A percentile compares a stretch with the other conserved stretches of the same genome.
These are phyloP conservation scores for Tribolium freemani DNA, from an alignment of 2,888 invertebrate genomes.

Conservation along the genomic window DNA sequence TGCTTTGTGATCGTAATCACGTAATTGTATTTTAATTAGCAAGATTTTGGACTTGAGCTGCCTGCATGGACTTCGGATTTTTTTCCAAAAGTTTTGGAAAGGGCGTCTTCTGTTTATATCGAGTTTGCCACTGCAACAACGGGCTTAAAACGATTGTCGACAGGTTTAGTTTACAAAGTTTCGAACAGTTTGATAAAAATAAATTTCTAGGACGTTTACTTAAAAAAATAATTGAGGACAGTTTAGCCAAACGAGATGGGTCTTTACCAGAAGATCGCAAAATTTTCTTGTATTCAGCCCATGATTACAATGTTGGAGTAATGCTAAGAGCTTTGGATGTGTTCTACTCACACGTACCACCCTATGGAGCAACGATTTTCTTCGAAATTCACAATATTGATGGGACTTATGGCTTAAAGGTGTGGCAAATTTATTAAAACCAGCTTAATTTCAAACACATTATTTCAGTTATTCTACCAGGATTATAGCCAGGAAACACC, in stretches of 20 bases:
- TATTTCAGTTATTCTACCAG: slow-evolving; percentile 22
- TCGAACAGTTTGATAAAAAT: background rate
- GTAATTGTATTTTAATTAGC: slow-evolving; percentile 1
- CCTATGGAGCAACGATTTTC: slow-evolving; percentile 58
- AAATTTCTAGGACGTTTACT: slow-evolving; percentile 45
- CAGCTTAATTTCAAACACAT: background rate
- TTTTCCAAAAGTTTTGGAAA: slow-evolving; percentile 62
- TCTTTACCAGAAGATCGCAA: slow-evolving; percentile 52
- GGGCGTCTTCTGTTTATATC: slow-evolving; percentile 61
- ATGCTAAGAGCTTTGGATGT: slow-evolving; percentile 55
- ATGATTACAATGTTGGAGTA: slow-evolving; percentile 61
- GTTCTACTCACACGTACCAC: slow-evolving; percentile 56
- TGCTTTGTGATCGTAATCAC: background rate
- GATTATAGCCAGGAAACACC: slow-evolving; percentile 1
- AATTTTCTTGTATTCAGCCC: slow-evolving; percentile 62
- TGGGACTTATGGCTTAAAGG: slow-evolving; percentile 49
- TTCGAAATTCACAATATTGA: slow-evolving; percentile 57
- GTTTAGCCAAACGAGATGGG: slow-evolving; percentile 51
- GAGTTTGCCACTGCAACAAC: slow-evolving; percentile 58
- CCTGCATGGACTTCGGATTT: slow-evolving; percentile 67
- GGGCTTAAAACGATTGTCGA: slow-evolving; percentile 47
- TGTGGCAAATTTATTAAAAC: background rate
- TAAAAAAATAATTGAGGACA: slow-evolving; percentile 59
- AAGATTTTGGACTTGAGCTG: slow-evolving; percentile 61
- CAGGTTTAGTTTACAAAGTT: slow-evolving; percentile 47